These are phyloP conservation scores for Argyrosomus japonicus DNA, from an alignment of 2,113 vertebrate genomes.

Conservation along the genomic window DNA sequence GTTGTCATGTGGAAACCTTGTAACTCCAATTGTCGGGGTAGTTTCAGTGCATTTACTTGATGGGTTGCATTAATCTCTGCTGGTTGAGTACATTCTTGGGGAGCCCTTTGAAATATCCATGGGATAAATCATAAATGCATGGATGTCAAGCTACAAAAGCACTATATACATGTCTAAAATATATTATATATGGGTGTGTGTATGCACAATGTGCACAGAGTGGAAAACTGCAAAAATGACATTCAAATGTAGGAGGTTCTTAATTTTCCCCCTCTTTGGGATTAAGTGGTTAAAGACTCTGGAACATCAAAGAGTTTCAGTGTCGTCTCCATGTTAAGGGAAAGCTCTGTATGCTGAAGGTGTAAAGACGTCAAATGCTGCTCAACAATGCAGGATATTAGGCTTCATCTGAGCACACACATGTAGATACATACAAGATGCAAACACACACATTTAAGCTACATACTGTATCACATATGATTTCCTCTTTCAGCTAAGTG, in stretches of 20 bases:
- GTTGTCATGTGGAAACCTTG: not conserved
- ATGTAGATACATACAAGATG: not conserved
- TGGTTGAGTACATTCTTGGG: not conserved
- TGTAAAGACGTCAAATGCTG: slow-evolving; percentile 70
- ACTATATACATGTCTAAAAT: not conserved
- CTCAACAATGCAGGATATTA: slow-evolving; percentile 54
- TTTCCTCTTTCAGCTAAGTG: not conserved
- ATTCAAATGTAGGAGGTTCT: slow-evolving; percentile 71
- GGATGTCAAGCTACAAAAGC: not conserved
- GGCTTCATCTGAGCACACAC: slow-evolving; percentile 28
- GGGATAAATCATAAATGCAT: not conserved
- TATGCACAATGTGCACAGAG: slow-evolving; percentile 16
- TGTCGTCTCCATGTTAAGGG: slow-evolving; percentile 63
- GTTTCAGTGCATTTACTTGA: not conserved
- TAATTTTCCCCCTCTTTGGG: slow-evolving; percentile 60
- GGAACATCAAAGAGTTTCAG: slow-evolving; percentile 81
- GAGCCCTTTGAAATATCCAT: slow-evolving; percentile 23
- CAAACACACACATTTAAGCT: not conserved
- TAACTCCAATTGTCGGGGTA: not conserved
- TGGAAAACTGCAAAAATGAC: slow-evolving; percentile 43
- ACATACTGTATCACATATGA: not conserved
- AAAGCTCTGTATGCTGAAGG: slow-evolving; percentile 63
- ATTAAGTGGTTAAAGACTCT: slow-evolving; percentile 82
- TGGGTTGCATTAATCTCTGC: not conserved
- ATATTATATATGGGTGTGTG: not conserved